These are phyloP conservation scores for Eurytoma californica DNA, from an alignment of 2,888 invertebrate genomes.

Conservation along the genomic window DNA sequence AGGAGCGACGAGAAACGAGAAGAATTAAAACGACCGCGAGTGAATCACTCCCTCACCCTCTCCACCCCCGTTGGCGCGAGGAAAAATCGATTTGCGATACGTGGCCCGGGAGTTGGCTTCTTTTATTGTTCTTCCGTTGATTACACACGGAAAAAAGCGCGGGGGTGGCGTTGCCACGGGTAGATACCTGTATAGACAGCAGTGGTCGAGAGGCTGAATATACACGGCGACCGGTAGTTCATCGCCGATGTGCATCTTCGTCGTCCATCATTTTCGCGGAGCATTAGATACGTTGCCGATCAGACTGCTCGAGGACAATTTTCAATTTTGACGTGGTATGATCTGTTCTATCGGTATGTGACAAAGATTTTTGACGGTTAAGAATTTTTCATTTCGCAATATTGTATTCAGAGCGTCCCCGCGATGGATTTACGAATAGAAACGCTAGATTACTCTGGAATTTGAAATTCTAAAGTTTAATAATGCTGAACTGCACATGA, in stretches of 20 bases:
- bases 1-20: conserved; percentile 25
- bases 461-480: too few relatives aligned
- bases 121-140: conserved; percentile 55
- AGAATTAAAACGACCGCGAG: conserved; percentile 54
- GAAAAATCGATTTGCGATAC: conserved; percentile 54
- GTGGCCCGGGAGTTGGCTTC: conserved; percentile 16
- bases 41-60: conserved; percentile 2
- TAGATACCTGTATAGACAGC: not conserved
- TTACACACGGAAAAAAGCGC: conserved; percentile 48
- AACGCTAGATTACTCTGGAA: too few relatives aligned
- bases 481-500: too few relatives aligned
- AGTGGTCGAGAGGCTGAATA: conserved; percentile 3
- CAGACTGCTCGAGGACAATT: conserved; percentile 51
- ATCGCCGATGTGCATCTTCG: conserved; percentile 46
- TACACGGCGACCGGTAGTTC: conserved; percentile 22
- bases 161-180: not conserved
- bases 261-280: conserved; percentile 41
- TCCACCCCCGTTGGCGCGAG: not conserved
- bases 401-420: too few relatives aligned
- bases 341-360: not conserved
- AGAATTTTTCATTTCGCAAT: not conserved
- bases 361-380: not conserved
- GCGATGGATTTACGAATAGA: too few relatives aligned
- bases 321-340: not conserved
- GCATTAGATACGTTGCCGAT: conserved; percentile 35